phyloP scores from a whole-genome alignment of 2,797 vertebrate genomes.

The Hoplostethus atlanticus region DNA sequence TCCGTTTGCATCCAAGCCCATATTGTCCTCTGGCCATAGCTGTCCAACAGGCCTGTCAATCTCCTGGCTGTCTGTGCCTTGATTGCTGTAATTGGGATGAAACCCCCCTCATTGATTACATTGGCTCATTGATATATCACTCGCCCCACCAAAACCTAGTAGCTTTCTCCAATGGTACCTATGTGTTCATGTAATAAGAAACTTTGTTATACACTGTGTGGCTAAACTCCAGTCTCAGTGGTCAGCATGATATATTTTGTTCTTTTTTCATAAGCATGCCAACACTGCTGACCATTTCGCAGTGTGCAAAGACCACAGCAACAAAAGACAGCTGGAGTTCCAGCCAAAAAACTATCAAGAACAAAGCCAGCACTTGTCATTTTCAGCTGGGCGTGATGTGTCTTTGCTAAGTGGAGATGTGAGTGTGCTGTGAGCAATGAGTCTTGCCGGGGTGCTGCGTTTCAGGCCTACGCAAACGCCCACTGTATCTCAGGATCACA shows the following conservation, averaged over 20 bases:
- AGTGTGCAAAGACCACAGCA: conserved; percentile 56
- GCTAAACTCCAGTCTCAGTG: conserved; percentile 36
- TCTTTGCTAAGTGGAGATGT: conserved; percentile 48
- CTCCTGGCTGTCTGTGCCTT: conserved; percentile 21
- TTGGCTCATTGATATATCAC: conserved; percentile 14
- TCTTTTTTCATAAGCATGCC: conserved; percentile 36
- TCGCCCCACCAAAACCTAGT: not conserved
- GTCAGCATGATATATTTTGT: conserved; percentile 53
- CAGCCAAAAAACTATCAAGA: conserved; percentile 40
- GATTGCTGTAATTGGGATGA: conserved; percentile 36
- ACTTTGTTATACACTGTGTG: conserved; percentile 5
- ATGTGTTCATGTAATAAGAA: conserved; percentile 17
- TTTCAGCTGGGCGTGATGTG: conserved; percentile 63
- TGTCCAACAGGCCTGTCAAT: not conserved
- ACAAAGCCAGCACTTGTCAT: conserved; percentile 65
- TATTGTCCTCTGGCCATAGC: not conserved
- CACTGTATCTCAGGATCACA: conserved; percentile 38
- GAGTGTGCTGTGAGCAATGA: conserved; percentile 47
- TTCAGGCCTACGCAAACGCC: conserved; percentile 41
- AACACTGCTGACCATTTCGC: conserved; percentile 47
- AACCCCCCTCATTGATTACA: conserved; percentile 11
- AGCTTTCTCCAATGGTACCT: conserved; percentile 5
- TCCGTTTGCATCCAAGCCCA: conserved; percentile 9
- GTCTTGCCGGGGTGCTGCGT: conserved; percentile 27
- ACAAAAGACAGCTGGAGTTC: conserved; percentile 66